Evolutionary conservation across 1,140 invertebrate species (phyloP), one percentile per base, ranked within the genome.

Genomic region (Pissodes strobi): DNA sequence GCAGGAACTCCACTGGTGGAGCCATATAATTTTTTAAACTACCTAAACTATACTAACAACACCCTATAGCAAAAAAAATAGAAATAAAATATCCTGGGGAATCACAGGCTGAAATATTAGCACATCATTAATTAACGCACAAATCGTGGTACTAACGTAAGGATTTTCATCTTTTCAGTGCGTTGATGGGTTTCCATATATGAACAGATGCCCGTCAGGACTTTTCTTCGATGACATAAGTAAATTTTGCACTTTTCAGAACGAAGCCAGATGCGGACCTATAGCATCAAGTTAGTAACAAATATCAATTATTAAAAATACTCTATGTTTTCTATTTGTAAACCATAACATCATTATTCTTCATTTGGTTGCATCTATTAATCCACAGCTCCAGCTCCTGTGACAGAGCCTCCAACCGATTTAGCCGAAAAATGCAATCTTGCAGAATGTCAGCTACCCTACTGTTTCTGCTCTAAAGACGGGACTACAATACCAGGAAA

Each of bases 381-480:
- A 8, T 19, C 9, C 81, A 45, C 70, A 93, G 91, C 91, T 10
- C 87, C 86, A 59, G 86, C 90, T 9, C 90, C 92, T 1, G 82
- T 86, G 30, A 94, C 91, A 0, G 91, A 93, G 77, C 82, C 89
- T 3, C 90, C 91, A 2, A 80, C 84, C 23, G 91, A 94, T 75
- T 81, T 90, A 61, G 92, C 92, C 1, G 82, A 83, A 34, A 88
- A 86, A 75, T 97, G 94, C 74, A 87, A 95, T 68, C 81, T 84
- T 0, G 79, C 85, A 0, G 82, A 87, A 38, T 97, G 95, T 74
- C 76, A 82, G 46, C 81, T 97, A 56, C 95, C 95, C 5, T 93
- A 95, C 72, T 98, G 95, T 76, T 96, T 91, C 79, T 97, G 95
- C 77, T 94, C 93, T 3, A 90, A 90, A 74, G 93, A 96, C 80